Evolutionary conservation across 2,113 vertebrate genomes (phyloP).

Genomic region (Egretta garzetta): DNA sequence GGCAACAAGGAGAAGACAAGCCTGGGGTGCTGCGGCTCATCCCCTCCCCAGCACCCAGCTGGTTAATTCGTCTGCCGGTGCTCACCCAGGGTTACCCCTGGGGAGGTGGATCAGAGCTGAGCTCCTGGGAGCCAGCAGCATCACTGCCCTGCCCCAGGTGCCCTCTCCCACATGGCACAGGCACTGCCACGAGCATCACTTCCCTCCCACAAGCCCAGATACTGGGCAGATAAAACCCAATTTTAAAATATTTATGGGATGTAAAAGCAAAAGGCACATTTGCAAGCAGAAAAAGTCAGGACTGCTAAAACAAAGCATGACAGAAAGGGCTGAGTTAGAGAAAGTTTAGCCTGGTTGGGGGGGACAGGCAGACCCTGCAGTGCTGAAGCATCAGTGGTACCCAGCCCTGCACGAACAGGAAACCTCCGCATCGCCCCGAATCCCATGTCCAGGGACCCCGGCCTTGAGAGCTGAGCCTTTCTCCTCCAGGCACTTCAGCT

Average conservation of each 20-base stretch:
- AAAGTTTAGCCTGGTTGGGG: not conserved
- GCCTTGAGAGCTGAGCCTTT: not conserved
- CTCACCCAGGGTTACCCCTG: not conserved
- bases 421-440: rapidly evolving
- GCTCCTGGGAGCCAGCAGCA: not conserved
- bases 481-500: not conserved
- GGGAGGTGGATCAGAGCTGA: not conserved
- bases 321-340: not conserved
- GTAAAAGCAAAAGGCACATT: not conserved
- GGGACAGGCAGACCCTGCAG: not conserved
- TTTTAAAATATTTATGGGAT: not conserved
- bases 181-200: not conserved
- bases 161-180: not conserved
- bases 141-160: not conserved
- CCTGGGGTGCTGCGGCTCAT: not conserved
- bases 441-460: rapidly evolving
- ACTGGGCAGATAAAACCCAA: not conserved
- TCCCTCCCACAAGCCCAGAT: not conserved
- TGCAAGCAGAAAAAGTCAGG: not conserved
- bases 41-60: not conserved
- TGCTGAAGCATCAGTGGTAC: rapidly evolving
- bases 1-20: not conserved
- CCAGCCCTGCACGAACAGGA: rapidly evolving
- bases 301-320: not conserved
- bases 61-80: not conserved